These are phyloP conservation scores for Gonioctena quinquepunctata DNA, from an alignment of 1,140 invertebrate species.

Conservation along the genomic window DNA sequence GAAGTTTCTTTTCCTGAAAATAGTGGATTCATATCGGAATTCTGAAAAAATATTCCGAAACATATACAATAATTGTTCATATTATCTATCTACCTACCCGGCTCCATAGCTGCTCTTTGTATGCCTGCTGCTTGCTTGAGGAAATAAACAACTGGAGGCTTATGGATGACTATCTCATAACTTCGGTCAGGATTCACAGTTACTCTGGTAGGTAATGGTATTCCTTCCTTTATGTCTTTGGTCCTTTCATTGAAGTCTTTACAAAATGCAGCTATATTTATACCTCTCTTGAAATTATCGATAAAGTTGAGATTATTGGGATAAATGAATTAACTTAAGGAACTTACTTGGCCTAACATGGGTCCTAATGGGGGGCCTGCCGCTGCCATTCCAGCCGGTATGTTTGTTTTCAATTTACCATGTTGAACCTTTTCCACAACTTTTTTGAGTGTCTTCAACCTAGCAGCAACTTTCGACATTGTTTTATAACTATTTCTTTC, in stretches of 20 bases:
- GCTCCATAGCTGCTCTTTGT: slow-evolving; percentile 77
- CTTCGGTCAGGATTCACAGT: slow-evolving; percentile 85
- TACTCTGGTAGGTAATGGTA: slow-evolving; percentile 84
- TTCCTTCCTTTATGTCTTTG: slow-evolving; percentile 88
- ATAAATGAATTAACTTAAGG: background rate
- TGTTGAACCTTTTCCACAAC: slow-evolving; percentile 74
- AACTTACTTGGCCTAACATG: slow-evolving; percentile 82
- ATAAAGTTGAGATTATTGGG: background rate
- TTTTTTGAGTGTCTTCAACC: slow-evolving; percentile 71
- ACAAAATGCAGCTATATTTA: slow-evolving; percentile 95
- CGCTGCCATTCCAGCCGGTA: slow-evolving; percentile 85
- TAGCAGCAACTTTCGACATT: slow-evolving; percentile 74
- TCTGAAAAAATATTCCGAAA: no score
- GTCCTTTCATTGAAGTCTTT: slow-evolving; percentile 98
- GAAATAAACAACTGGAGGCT: slow-evolving; percentile 85
- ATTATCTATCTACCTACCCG: no score
- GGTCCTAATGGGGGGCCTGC: slow-evolving; percentile 90
- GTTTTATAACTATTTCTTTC: no score
- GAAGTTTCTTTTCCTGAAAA: slow-evolving; percentile 69
- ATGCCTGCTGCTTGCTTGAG: slow-evolving; percentile 95
- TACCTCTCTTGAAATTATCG: slow-evolving; percentile 73
- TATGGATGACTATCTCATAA: slow-evolving; percentile 81
- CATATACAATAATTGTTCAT: no score
- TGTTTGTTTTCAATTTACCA: slow-evolving; percentile 73
- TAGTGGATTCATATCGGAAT: no score